Evolutionary conservation across 2,113 vertebrate genomes (phyloP).

Genomic region (Corythoichthys haematopterus): DNA sequence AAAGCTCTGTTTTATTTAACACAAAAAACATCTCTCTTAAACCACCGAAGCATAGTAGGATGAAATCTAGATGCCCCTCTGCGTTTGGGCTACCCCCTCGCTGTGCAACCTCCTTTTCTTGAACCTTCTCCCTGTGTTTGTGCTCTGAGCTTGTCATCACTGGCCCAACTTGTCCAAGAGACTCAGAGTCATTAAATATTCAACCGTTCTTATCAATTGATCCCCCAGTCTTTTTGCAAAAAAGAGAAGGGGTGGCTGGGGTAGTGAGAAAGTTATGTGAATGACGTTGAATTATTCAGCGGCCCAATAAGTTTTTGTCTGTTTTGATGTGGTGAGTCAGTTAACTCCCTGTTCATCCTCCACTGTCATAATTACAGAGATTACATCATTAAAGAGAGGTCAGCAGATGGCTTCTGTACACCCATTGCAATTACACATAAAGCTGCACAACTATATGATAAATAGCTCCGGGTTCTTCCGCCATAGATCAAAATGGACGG

Average conservation of each 20-base stretch:
- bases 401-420: constrained; percentile 41
- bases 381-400: constrained; percentile 45
- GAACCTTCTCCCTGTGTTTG: constrained; percentile 50
- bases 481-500: constrained; percentile 16
- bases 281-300: constrained; percentile 72
- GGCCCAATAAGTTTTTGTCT: constrained; percentile 60
- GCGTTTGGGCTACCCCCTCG: constrained; percentile 43
- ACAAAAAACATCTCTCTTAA: background rate
- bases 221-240: constrained; percentile 55
- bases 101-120: constrained; percentile 42
- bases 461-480: constrained; percentile 37
- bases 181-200: constrained; percentile 68
- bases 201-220: constrained; percentile 70
- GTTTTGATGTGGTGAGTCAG: constrained; percentile 52
- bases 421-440: constrained; percentile 35
- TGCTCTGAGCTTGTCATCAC: constrained; percentile 52
- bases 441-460: constrained; percentile 23
- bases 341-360: constrained; percentile 48
- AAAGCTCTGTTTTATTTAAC: background rate
- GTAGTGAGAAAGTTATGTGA: constrained; percentile 24
- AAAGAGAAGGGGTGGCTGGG: background rate
- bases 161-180: constrained; percentile 60
- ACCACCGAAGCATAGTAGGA: background rate
- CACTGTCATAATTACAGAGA: constrained; percentile 49
- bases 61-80: constrained; percentile 3